Conservation (phyloP, 1,140 invertebrate genomes). For the Bombus polaris region DNA sequence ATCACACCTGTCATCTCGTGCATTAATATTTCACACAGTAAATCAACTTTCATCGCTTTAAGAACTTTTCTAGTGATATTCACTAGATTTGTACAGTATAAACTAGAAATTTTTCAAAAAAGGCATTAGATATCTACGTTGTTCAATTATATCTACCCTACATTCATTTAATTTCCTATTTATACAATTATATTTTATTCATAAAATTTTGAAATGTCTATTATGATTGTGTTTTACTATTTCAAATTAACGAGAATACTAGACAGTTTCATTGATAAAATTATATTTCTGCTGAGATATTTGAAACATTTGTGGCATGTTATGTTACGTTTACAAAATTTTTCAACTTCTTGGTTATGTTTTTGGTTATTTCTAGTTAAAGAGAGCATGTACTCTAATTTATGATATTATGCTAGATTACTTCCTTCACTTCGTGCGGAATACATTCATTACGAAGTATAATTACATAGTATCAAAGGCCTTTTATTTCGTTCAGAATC, state of each 20-base stretch:
- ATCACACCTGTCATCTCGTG: neutral
- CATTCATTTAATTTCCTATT: too few relatives aligned
- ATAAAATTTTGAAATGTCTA: neutral
- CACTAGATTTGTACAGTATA: neutral
- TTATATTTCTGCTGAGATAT: too few relatives aligned
- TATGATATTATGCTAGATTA: neutral
- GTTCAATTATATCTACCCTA: neutral
- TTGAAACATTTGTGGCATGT: too few relatives aligned
- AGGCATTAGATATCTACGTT: too few relatives aligned
- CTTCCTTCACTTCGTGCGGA: neutral
- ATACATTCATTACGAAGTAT: neutral
- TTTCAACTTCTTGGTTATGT: neutral
- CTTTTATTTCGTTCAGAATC: neutral
- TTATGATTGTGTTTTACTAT: neutral
- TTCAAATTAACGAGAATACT: neutral
- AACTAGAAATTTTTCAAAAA: neutral
- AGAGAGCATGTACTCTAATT: neutral
- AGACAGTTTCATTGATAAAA: too few relatives aligned
- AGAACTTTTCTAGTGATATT: neutral
- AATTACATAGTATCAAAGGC: neutral
- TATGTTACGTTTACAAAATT: too few relatives aligned
- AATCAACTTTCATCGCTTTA: slow-evolving; percentile 17
- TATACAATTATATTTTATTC: too few relatives aligned
- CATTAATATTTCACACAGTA: neutral
- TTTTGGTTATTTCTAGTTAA: neutral